phyloP scores from a whole-genome alignment of 2,113 vertebrate species.

The Beaufortia kweichowensis region DNA sequence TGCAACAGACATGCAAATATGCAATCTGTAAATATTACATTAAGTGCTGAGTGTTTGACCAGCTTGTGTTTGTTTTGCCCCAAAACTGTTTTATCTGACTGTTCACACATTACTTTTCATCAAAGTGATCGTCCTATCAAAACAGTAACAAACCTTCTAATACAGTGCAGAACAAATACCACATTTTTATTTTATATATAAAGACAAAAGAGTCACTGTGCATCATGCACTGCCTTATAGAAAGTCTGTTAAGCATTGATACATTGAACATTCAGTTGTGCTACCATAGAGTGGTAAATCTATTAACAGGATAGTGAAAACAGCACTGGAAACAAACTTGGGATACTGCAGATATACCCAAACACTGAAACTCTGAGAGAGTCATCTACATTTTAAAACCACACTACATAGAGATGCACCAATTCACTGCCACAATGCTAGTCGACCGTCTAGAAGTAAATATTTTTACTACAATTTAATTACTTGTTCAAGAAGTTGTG shows the following conservation, averaged over 20 bases:
- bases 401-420: conserved; percentile 35
- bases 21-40: conserved; percentile 24
- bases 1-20: conserved; percentile 55
- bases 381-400: conserved; percentile 6
- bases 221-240: conserved; percentile 55
- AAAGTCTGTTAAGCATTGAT: conserved; percentile 15
- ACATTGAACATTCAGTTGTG: conserved; percentile 32
- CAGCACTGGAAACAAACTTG: conserved; percentile 35
- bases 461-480: not conserved
- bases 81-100: conserved; percentile 3
- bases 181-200: conserved; percentile 33
- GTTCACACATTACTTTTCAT: conserved; percentile 29
- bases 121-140: conserved; percentile 5
- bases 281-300: conserved; percentile 29
- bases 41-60: conserved; percentile 12
- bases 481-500: not conserved
- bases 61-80: conserved; percentile 20
- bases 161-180: conserved; percentile 52
- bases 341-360: conserved; percentile 9
- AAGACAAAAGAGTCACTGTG: conserved; percentile 39
- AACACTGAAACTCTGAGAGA: not conserved
- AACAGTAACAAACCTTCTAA: conserved; percentile 29
- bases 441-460: conserved; percentile 13
- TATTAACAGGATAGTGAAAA: conserved; percentile 31
- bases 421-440: conserved; percentile 18